Conservation (phyloP, 2,113 vertebrate genomes). For the Chrysochloris asiatica region DNA sequence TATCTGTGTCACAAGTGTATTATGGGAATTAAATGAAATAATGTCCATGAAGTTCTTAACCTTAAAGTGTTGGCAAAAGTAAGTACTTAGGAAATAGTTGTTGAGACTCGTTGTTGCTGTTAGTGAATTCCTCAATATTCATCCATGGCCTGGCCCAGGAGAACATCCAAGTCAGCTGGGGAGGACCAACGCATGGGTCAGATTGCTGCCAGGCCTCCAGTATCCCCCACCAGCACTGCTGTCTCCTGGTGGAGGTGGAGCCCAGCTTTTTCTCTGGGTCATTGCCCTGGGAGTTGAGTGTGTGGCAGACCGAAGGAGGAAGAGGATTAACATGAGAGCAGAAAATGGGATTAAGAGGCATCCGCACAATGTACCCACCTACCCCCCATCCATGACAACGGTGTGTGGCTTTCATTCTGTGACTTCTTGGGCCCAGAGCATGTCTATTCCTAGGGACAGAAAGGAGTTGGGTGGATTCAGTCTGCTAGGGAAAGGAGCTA, state of each 20-base stretch:
- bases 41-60: not conserved
- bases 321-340: conserved; percentile 75
- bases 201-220: not conserved
- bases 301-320: conserved; percentile 59
- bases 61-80: not conserved
- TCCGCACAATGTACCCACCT: conserved; percentile 44
- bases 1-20: not conserved
- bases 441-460: not conserved
- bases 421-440: not conserved
- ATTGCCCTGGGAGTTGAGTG: conserved; percentile 41
- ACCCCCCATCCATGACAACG: conserved; percentile 46
- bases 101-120: not conserved
- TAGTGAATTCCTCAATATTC: not conserved
- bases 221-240: not conserved
- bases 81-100: not conserved
- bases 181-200: not conserved
- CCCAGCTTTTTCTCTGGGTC: not conserved
- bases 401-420: conserved; percentile 45
- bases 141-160: not conserved
- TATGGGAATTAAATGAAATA: not conserved
- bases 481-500: not conserved
- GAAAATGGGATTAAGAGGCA: conserved; percentile 76
- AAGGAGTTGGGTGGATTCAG: not conserved
- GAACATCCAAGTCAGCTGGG: not conserved
- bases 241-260: not conserved